Conservation (phyloP, 2,797 vertebrate genomes). For the Eptatretus atami region DNA sequence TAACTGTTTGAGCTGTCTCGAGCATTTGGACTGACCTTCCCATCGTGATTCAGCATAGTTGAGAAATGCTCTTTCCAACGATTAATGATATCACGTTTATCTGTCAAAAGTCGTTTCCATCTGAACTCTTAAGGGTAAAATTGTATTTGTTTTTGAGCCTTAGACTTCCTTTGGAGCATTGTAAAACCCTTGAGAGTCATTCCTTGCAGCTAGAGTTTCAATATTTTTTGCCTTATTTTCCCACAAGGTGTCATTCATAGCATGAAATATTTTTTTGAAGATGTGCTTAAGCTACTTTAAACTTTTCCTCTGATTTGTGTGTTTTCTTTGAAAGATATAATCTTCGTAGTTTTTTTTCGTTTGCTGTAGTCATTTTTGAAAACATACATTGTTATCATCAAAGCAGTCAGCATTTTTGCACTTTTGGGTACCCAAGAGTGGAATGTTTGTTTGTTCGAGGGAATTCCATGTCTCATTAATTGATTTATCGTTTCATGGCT, state of each 20-base stretch:
- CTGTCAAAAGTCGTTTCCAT: too few species aligned
- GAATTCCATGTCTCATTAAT: not conserved
- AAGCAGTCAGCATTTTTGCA: not conserved
- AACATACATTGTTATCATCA: not conserved
- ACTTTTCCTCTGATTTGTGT: not conserved
- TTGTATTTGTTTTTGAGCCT: too few species aligned
- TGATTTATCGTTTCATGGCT: not conserved
- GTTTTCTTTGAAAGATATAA: not conserved
- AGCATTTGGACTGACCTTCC: too few species aligned
- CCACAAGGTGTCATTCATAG: not conserved
- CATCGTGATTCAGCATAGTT: too few species aligned
- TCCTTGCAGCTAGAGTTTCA: not conserved
- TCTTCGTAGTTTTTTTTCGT: not conserved
- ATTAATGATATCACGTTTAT: too few species aligned
- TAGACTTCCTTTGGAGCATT: too few species aligned
- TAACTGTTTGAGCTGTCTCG: too few species aligned
- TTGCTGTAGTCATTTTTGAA: not conserved
- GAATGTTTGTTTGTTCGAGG: not conserved
- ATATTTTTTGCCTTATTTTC: not conserved
- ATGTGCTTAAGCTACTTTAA: not conserved
- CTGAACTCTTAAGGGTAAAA: too few species aligned
- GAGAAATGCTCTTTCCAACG: too few species aligned
- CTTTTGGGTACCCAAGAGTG: not conserved
- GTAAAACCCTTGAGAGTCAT: not conserved
- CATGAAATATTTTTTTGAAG: not conserved